Evolutionary conservation across 2,113 vertebrate genomes (phyloP).

Genomic region (Protobothrops mucrosquamatus): DNA sequence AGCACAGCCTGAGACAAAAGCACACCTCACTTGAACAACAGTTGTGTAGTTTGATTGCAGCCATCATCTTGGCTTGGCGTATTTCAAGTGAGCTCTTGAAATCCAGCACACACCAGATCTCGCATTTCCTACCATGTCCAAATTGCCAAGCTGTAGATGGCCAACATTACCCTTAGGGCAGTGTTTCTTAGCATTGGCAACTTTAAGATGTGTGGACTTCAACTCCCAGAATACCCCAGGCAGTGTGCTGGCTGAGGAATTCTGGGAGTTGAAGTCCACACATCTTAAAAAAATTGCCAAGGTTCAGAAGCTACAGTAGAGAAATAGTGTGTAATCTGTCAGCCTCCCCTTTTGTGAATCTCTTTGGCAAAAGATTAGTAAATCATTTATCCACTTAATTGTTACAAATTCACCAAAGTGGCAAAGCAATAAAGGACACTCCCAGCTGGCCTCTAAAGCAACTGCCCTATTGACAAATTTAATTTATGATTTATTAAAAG

Average conservation of each 20-base stretch:
- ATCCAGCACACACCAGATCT: not conserved
- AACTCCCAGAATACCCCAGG: not conserved
- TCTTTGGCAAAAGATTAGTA: not conserved
- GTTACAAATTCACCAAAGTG: not conserved
- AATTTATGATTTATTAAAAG: not conserved
- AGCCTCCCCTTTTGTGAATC: not conserved
- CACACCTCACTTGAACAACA: not conserved
- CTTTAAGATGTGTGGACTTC: not conserved
- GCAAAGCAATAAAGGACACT: not conserved
- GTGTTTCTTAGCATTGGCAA: not conserved
- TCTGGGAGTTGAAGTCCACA: no score
- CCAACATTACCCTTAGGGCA: not conserved
- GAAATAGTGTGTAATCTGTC: not conserved
- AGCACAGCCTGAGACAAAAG: not conserved
- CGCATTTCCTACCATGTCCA: not conserved
- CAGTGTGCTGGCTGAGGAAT: no score
- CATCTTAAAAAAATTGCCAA: no score
- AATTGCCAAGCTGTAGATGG: not conserved
- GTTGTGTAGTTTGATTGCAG: not conserved
- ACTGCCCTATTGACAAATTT: not conserved
- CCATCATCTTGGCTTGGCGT: not conserved
- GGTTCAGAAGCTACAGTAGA: not conserved
- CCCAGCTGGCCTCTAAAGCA: not conserved
- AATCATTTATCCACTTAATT: not conserved
- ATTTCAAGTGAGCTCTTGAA: not conserved